phyloP scores from a whole-genome alignment of 2,113 vertebrate genomes.

The Drymodes brunneopygia region DNA sequence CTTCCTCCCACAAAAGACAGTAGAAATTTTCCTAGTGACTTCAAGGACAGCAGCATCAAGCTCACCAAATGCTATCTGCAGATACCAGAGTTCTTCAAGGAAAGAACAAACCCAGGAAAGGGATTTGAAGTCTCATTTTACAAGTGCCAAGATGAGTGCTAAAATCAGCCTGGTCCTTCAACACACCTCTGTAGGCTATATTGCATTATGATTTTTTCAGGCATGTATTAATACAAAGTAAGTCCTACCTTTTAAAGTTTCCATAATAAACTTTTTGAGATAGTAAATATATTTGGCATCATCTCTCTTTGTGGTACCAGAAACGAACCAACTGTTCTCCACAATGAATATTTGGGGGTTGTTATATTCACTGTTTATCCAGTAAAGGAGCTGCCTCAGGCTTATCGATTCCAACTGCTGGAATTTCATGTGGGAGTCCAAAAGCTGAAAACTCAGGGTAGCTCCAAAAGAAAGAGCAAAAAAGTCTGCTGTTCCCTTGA shows the following conservation, averaged over 20 bases:
- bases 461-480: constrained; percentile 95
- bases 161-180: not conserved
- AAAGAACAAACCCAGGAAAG: not conserved
- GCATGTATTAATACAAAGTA: not conserved
- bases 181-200: not conserved
- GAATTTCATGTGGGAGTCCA: constrained; percentile 89
- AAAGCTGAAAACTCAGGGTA: constrained; percentile 88
- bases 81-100: not conserved
- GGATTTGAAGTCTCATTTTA: not conserved
- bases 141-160: not conserved
- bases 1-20: not conserved
- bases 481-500: constrained; percentile 91
- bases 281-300: constrained; percentile 94
- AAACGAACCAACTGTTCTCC: constrained; percentile 97
- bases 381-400: constrained; percentile 91
- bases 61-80: not conserved
- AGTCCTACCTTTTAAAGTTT: constrained; percentile 88
- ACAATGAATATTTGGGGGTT: constrained; percentile 89
- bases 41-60: not conserved
- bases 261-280: constrained; percentile 91
- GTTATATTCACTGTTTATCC: constrained; percentile 90
- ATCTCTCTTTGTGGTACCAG: constrained; percentile 85
- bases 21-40: not conserved
- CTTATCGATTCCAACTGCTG: constrained; percentile 87
- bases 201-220: not conserved